Base-by-base conservation (phyloP, 2,797 vertebrate species). In the Oreortyx pictus region DNA sequence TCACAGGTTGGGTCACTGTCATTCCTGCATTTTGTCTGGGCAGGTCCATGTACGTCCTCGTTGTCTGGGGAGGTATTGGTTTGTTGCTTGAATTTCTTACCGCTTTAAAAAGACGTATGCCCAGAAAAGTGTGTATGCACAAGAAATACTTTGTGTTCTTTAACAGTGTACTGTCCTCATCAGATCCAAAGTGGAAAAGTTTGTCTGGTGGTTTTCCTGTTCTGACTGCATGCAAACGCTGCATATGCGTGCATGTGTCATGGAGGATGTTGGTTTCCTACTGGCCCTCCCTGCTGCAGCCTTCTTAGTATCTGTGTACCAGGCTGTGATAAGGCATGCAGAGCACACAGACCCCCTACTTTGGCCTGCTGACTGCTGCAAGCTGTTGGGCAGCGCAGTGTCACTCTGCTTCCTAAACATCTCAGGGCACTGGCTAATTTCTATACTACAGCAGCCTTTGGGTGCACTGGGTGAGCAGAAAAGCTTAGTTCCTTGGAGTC, bases 171-270 rank as follows among this genome's bases (percentile, higher is more conserved):
- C 12, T 56, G 2, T 68, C 16, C 81, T 61, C 60, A 72, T 19
- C 29, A 76, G 56, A 54, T 61, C 5, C n/a, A 62, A 54, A 62
- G 7, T 5, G 3, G 29, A 50, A 39, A 37, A 14, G 17, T 43
- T n/a, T 3, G 68, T 2, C 5, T 39, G 20, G 12, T 16, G 27
- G 0, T 90, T 86, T 73, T 79, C 7, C 17, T 2, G 0, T 64
- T 89, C 33, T 56, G 4, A 5, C 22, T 44, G 37, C 13, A 23
- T 1, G 3, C 14, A 17, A 67, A 19, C 9, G 11, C 4, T 1
- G 0, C 52, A 29, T 4, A 2, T 5, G 12, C 6, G 0, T 11
- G 3, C 11, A 2, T 22, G 4, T 24, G 4, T 52, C 52, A 82
- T 19, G 33, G 10, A 17, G 10, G 20, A 31, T 49, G 10, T 8